These are phyloP conservation scores for Anguilla marmorata DNA, from an alignment of 2,797 vertebrate genomes.

Conservation along the genomic window DNA sequence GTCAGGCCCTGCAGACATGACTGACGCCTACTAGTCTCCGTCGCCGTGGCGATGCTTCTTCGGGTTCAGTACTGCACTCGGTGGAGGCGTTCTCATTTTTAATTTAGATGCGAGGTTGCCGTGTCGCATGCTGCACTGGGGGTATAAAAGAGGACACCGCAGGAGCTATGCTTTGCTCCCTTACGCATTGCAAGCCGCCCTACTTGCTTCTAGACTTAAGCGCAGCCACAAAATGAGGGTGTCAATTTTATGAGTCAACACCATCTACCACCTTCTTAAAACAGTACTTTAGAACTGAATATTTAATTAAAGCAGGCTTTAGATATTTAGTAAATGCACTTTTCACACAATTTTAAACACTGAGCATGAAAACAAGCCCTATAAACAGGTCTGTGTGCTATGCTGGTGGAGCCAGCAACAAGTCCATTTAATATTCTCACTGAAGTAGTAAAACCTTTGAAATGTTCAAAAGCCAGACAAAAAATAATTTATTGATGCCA, in stretches of 20 bases:
- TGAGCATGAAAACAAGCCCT: background rate
- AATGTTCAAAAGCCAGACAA: background rate
- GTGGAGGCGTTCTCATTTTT: constrained; percentile 16
- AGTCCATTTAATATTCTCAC: background rate
- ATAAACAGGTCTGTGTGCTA: background rate
- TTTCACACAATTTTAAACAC: background rate
- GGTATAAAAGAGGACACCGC: background rate
- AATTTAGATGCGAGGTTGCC: background rate
- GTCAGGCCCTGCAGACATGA: background rate
- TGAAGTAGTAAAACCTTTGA: background rate
- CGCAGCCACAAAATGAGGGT: background rate
- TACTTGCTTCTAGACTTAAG: background rate
- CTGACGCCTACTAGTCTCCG: background rate
- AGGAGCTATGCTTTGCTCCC: background rate
- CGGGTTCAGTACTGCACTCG: background rate
- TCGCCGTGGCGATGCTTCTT: background rate
- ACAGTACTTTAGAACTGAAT: background rate
- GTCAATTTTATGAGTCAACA: background rate
- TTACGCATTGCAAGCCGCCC: background rate
- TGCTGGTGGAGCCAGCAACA: background rate
- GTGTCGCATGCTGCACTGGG: background rate
- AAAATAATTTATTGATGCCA: background rate
- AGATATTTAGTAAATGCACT: background rate
- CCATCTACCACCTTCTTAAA: background rate
- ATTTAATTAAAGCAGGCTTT: background rate